Evolutionary conservation across 2,888 invertebrate species (phyloP).

Genomic region (Meta bourneti): DNA sequence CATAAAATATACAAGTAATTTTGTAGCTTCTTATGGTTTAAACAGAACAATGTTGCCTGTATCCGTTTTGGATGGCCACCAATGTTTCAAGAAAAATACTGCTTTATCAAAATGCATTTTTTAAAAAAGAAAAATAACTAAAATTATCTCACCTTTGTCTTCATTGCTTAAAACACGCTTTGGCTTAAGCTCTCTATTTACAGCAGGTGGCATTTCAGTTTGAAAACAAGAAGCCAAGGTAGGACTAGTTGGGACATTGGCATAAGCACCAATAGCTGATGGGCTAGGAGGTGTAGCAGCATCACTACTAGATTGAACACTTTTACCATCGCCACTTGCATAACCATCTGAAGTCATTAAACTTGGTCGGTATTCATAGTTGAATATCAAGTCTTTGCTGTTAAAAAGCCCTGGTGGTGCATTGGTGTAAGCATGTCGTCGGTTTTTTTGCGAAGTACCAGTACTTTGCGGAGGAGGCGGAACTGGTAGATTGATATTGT

Average conservation of each 20-base stretch:
- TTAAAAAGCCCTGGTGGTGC: conserved; percentile 83
- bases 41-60: too few relatives aligned
- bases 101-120: background rate
- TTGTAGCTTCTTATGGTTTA: too few relatives aligned
- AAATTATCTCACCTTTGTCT: conserved; percentile 62
- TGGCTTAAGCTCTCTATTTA: conserved; percentile 91
- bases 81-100: background rate
- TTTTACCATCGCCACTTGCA: conserved; percentile 52
- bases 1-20: too few relatives aligned
- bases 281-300: conserved; percentile 80
- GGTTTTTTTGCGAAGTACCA: conserved; percentile 55
- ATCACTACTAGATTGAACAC: conserved; percentile 77
- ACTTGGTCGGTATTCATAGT: conserved; percentile 82
- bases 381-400: conserved; percentile 83
- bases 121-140: background rate
- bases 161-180: conserved; percentile 82
- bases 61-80: background rate
- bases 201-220: conserved; percentile 86
- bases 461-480: conserved; percentile 71
- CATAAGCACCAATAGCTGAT: conserved; percentile 83
- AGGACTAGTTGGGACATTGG: conserved; percentile 83
- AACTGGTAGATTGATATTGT: conserved; percentile 77
- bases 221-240: conserved; percentile 74
- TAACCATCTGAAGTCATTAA: conserved; percentile 73
- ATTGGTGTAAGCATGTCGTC: conserved; percentile 84